These are phyloP conservation scores for Sminthopsis crassicaudata DNA, from an alignment of 2,113 vertebrate genomes.

Conservation along the genomic window DNA sequence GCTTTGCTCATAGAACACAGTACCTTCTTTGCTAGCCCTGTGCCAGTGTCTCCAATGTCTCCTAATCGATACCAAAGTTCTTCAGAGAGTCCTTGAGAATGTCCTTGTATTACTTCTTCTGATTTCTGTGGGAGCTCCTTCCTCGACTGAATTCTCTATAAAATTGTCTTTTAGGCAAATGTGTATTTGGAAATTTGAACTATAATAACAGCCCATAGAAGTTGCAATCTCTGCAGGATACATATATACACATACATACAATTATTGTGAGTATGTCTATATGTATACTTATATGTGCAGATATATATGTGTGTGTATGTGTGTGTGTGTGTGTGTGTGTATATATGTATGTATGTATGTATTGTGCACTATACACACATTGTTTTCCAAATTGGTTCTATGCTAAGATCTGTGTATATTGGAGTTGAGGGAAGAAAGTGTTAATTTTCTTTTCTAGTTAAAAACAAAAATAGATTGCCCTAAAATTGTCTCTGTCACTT, in stretches of 20 bases:
- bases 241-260: too few species aligned
- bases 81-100: not conserved
- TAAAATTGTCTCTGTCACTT: not conserved
- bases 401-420: not conserved
- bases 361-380: not conserved
- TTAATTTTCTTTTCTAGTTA: not conserved
- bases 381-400: not conserved
- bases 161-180: not conserved
- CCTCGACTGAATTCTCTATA: not conserved
- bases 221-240: not conserved
- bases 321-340: not conserved
- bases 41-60: not conserved
- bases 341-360: not conserved
- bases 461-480: not conserved
- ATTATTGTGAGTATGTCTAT: not conserved
- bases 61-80: not conserved
- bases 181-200: not conserved
- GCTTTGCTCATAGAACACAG: not conserved
- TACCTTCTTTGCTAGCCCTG: not conserved
- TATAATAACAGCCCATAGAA: not conserved
- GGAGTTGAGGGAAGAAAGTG: not conserved
- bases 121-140: not conserved
- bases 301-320: not conserved
- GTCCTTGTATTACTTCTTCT: not conserved
- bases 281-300: not conserved